Percentiles rank a stretch among this genome's conserved stretches.
Conservation (phyloP, 2,797 vertebrate genomes). For the Pitangus sulphuratus region DNA sequence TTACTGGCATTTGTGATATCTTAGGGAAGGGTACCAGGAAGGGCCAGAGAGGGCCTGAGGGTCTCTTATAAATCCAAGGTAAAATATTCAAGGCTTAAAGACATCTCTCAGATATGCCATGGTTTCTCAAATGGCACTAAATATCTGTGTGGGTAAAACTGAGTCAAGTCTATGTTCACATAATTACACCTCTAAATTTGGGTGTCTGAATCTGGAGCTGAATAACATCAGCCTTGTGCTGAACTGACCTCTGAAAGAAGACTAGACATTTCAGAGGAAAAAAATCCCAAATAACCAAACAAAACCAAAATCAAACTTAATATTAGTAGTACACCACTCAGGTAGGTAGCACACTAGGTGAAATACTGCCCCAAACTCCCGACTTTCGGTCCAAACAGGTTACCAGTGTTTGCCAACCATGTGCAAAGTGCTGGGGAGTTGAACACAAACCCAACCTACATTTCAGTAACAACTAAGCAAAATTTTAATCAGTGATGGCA, state of each 20-base stretch:
- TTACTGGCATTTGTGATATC: fast-evolving
- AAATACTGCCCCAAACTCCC: background rate
- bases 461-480: slow-evolving; percentile 11
- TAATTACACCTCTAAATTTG: background rate
- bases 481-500: slow-evolving; percentile 23
- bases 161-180: background rate
- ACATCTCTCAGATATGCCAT: fast-evolving
- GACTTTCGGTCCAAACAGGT: background rate
- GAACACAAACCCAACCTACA: slow-evolving; percentile 1
- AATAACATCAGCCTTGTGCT: background rate
- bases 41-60: background rate
- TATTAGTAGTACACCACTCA: no score
- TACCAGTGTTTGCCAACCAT: background rate
- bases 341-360: background rate
- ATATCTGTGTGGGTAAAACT: background rate
- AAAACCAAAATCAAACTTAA: background rate
- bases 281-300: fast-evolving
- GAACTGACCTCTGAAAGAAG: background rate
- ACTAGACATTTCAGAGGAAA: background rate
- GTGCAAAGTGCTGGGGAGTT: background rate
- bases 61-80: background rate
- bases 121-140: background rate
- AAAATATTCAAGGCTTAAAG: background rate
- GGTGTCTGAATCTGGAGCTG: background rate
- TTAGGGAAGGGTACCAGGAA: background rate